Evolutionary conservation across 2,113 vertebrate genomes (phyloP), one percentile per base, ranked within the genome.

Genomic region (Phylloscopus trochilus): DNA sequence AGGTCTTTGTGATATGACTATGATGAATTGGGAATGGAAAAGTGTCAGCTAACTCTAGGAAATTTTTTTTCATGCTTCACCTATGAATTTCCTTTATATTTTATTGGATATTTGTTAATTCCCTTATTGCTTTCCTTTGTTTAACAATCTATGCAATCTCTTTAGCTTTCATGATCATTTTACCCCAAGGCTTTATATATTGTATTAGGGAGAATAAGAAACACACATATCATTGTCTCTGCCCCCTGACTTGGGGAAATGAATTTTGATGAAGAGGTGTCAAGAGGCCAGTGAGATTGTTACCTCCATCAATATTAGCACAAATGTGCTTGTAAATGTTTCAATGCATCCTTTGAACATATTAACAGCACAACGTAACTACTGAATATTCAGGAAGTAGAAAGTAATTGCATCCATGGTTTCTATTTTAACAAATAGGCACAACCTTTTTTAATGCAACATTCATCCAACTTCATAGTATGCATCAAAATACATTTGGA

Each of bases 401-500:
- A 67, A 70, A 77, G 47, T 72, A 58, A 75, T 83, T 88, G 70
- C 63, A 63, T 43, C 85, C 76, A 68, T 87, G 39, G 23, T 68
- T 81, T 86, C 85, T 86, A 70, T 86, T 94, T 92, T 92, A 83
- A 81, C 62, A 84, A 84, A 79, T 56, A 63, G 52, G 27, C 51
- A 59, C 23, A 94, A 81, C 33, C 13, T 70, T 82, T 73, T 84
- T 77, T 59, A 74, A 76, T 74, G 51, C 43, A 92, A 44, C 46
- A 63, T 94, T 90, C 59, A 94, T 85, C 63, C 72, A 87, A 39
- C 84, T 79, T 83, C 82, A 66, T 27, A 76, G 70, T 21, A 63
- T 79, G 46, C 80, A 69, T 91, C 77, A 84, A 95, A 95, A 94
- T 83, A 74, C 58, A 86, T 91, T 92, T 90, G 87, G 39, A 83